These are phyloP conservation scores for Tortricodes alternella DNA, from an alignment of 2,888 invertebrate species.

Conservation along the genomic window DNA sequence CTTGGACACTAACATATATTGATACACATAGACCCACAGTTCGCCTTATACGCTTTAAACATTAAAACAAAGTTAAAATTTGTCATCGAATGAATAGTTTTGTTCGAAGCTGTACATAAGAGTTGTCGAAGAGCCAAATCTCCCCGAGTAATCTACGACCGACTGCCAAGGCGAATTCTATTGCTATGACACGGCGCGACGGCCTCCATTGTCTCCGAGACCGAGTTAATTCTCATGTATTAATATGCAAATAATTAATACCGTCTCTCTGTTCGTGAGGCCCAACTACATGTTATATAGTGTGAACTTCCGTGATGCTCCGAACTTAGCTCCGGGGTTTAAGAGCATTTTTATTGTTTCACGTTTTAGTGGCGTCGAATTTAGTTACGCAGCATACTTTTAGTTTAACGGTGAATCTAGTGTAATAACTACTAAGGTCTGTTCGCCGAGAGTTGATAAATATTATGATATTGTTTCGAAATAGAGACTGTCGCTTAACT, in stretches of 20 bases:
- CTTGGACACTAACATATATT: neutral
- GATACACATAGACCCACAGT: neutral
- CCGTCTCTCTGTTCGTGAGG: slow-evolving; percentile 1
- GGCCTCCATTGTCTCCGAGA: slow-evolving; percentile 73
- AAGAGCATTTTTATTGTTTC: slow-evolving; percentile 15
- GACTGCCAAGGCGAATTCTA: slow-evolving; percentile 75
- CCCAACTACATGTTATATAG: slow-evolving; percentile 10
- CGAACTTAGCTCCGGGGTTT: slow-evolving; percentile 11
- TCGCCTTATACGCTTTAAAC: slow-evolving; percentile 11
- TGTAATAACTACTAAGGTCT: neutral
- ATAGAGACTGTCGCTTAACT: no score
- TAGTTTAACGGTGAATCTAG: slow-evolving; percentile 1
- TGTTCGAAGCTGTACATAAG: slow-evolving; percentile 38
- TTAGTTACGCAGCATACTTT: slow-evolving; percentile 13
- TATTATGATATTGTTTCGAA: no score
- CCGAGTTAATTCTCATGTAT: slow-evolving; percentile 52
- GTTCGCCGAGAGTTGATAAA: no score
- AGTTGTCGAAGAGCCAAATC: slow-evolving; percentile 71
- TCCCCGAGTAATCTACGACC: slow-evolving; percentile 56
- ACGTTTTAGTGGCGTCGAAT: slow-evolving; percentile 21
- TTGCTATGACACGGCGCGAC: slow-evolving; percentile 67
- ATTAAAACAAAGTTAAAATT: neutral
- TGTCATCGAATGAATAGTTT: slow-evolving; percentile 12
- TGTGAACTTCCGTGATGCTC: slow-evolving; percentile 14
- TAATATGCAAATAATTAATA: slow-evolving; percentile 31